These are phyloP conservation scores for Otolemur crassicaudatus DNA, from an alignment of 2,797 vertebrate genomes.

Conservation along the genomic window DNA sequence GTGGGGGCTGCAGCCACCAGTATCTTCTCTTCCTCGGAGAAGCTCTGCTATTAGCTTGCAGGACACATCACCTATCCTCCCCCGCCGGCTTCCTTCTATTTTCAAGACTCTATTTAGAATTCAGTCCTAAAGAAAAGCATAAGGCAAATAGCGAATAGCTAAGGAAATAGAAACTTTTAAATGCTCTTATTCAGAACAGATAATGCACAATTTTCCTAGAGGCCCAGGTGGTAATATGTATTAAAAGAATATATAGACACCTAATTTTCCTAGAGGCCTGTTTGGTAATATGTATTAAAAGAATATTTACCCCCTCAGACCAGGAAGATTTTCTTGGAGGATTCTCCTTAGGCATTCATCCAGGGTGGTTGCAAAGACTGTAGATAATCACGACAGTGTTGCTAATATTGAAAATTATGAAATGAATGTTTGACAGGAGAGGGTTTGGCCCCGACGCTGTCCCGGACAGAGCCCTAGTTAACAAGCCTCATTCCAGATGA, in stretches of 20 bases:
- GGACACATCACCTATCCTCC: not conserved
- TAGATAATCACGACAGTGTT: not conserved
- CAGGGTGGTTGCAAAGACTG: not conserved
- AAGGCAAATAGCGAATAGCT: not conserved
- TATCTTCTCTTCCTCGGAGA: not conserved
- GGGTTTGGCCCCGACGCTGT: not conserved
- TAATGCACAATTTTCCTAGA: not conserved
- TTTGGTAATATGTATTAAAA: not conserved
- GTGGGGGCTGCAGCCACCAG: not conserved
- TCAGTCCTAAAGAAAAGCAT: not conserved
- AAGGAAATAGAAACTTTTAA: not conserved
- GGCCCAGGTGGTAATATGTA: not conserved
- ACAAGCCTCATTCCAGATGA: not conserved
- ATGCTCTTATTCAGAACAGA: not conserved
- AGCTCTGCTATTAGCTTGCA: not conserved
- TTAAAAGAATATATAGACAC: not conserved
- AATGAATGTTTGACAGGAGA: not conserved
- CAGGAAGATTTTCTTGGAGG: not conserved
- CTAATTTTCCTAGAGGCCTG: not conserved
- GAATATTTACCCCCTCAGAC: not conserved
- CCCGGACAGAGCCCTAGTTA: not conserved
- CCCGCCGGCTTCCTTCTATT: not conserved
- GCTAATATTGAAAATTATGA: not conserved
- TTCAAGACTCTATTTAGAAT: constrained; percentile 25
- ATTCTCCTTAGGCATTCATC: not conserved